A percentile compares a stretch with the other conserved stretches of the same genome.
These are phyloP conservation scores for Takifugu ocellatus DNA, from an alignment of 2,797 vertebrate genomes.

Conservation along the genomic window DNA sequence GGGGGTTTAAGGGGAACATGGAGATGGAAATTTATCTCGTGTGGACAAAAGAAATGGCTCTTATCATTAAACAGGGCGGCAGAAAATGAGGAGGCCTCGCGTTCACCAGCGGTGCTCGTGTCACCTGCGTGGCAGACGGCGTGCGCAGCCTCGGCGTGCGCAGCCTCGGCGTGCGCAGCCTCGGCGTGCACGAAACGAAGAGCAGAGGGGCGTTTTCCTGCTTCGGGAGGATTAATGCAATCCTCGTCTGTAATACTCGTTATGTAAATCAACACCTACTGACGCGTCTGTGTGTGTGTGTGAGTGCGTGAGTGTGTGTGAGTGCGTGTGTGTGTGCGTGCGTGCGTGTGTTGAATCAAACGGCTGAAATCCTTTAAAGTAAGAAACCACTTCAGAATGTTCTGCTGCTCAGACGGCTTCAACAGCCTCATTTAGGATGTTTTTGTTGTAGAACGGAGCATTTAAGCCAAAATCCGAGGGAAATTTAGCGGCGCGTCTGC, in stretches of 20 bases:
- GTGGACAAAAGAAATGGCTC: conserved; percentile 37
- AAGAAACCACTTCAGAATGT: neutral
- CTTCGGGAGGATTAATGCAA: neutral
- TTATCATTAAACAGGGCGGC: conserved; percentile 34
- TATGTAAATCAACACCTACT: conserved; percentile 1
- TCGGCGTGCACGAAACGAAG: neutral
- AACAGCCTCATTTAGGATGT: neutral
- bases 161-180: neutral
- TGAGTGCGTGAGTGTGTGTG: too few species aligned
- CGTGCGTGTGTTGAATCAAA: neutral
- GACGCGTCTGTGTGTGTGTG: neutral
- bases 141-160: neutral
- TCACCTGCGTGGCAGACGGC: neutral
- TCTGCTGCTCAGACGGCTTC: neutral
- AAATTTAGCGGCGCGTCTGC: neutral
- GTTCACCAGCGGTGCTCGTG: conserved; percentile 7
- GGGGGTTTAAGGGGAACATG: conserved; percentile 7
- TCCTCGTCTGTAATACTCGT: neutral
- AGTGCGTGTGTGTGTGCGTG: too few species aligned
- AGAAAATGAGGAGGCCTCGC: conserved; percentile 19
- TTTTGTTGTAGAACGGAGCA: neutral
- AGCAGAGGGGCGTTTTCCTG: neutral
- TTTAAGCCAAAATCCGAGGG: neutral
- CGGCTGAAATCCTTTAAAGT: neutral
- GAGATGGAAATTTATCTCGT: conserved; percentile 7